Evolutionary conservation across 2,888 invertebrate genomes (phyloP).

Genomic region (Dryococelus australis): DNA sequence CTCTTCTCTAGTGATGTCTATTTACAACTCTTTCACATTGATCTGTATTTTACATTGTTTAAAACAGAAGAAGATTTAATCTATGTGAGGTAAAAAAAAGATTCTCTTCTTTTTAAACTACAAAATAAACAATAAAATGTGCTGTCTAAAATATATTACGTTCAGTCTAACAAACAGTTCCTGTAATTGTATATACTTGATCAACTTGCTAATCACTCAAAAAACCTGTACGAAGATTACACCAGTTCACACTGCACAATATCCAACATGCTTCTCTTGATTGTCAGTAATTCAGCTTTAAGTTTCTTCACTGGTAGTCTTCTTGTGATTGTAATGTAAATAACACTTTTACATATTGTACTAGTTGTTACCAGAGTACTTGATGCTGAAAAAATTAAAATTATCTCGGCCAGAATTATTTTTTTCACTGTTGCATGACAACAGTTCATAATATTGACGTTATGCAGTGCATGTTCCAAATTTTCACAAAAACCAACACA

Average conservation of each 20-base stretch:
- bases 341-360: not conserved
- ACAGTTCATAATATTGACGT: not conserved
- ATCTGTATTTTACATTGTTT: not conserved
- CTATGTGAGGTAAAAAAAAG: not conserved
- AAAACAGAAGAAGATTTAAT: not conserved
- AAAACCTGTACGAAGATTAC: not conserved
- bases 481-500: not conserved
- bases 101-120: not conserved
- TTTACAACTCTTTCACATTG: not conserved
- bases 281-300: not conserved
- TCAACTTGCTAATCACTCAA: slow-evolving; percentile 8
- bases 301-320: not conserved
- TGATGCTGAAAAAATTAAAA: too few species aligned
- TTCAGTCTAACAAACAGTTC: not conserved
- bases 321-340: not conserved
- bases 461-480: not conserved
- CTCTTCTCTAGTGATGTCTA: not conserved
- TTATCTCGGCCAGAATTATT: not conserved
- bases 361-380: not conserved
- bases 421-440: not conserved
- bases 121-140: not conserved
- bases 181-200: not conserved
- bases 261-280: not conserved
- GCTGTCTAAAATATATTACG: not conserved
- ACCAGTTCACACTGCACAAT: not conserved